Percentiles rank a stretch among this genome's conserved stretches.
These are phyloP conservation scores for Schlechtendalia chinensis DNA, from an alignment of 1,140 invertebrate species.

Conservation along the genomic window DNA sequence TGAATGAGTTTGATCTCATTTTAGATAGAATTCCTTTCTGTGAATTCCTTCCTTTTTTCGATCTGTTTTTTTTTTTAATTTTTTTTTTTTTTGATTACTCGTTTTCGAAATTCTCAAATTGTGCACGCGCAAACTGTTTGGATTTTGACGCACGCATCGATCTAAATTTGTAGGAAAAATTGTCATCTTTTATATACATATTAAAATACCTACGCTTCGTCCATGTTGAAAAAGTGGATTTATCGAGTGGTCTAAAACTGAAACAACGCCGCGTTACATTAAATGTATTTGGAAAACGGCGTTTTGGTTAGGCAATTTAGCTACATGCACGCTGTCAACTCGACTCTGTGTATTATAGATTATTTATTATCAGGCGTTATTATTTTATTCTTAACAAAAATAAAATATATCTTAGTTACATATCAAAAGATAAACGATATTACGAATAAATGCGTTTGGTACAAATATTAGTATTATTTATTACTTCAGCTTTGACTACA, in stretches of 20 bases:
- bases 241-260: too few relatives aligned
- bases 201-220: background rate
- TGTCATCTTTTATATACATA: background rate
- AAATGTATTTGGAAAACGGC: background rate
- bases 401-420: too few relatives aligned
- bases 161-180: background rate
- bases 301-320: conserved; percentile 14
- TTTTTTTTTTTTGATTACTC: background rate
- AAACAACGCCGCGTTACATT: too few relatives aligned
- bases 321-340: background rate
- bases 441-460: too few relatives aligned
- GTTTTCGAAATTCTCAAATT: background rate
- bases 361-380: background rate
- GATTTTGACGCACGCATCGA: conserved; percentile 3
- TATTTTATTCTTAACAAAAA: too few relatives aligned
- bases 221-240: background rate
- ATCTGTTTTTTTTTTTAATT: background rate
- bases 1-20: too few relatives aligned
- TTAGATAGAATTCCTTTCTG: too few relatives aligned
- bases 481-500: too few relatives aligned
- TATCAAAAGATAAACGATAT: too few relatives aligned
- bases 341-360: background rate
- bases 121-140: background rate
- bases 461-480: too few relatives aligned
- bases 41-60: background rate